Evolutionary conservation across 2,113 vertebrate species (phyloP).

Genomic region (Larimichthys crocea): DNA sequence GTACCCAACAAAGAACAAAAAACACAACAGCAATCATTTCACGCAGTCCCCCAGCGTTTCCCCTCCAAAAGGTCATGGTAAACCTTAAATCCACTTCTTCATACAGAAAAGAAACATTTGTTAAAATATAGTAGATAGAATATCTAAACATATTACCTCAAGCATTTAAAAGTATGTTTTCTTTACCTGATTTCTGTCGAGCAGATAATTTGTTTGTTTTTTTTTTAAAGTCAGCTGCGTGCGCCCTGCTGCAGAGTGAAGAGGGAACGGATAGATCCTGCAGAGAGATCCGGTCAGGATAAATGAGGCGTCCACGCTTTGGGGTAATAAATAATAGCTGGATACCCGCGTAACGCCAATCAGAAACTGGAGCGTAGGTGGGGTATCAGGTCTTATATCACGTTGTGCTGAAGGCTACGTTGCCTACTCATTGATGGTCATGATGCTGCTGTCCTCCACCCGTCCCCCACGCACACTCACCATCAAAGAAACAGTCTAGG

Average conservation of each 20-base stretch:
- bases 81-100: not conserved
- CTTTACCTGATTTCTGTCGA: conserved; percentile 65
- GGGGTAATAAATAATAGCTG: conserved; percentile 77
- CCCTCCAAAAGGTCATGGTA: conserved; percentile 1
- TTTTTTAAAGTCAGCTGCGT: conserved; percentile 23
- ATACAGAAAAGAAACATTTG: not conserved
- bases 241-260: conserved; percentile 40
- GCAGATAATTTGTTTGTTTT: conserved; percentile 19
- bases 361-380: conserved; percentile 81
- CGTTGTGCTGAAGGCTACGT: conserved; percentile 56
- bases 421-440: conserved; percentile 67
- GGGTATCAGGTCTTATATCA: conserved; percentile 69
- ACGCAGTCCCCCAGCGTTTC: not conserved
- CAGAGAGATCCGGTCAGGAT: conserved; percentile 57
- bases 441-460: conserved; percentile 39
- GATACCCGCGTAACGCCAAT: conserved; percentile 83
- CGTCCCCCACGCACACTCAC: conserved; percentile 6
- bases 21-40: not conserved
- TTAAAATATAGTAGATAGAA: not conserved
- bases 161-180: not conserved
- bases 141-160: not conserved
- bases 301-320: conserved; percentile 59
- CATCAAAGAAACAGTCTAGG: not conserved
- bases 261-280: conserved; percentile 44
- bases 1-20: not conserved